phyloP scores from a whole-genome alignment of 2,888 invertebrate species.

The Priocnemis perturbator region DNA sequence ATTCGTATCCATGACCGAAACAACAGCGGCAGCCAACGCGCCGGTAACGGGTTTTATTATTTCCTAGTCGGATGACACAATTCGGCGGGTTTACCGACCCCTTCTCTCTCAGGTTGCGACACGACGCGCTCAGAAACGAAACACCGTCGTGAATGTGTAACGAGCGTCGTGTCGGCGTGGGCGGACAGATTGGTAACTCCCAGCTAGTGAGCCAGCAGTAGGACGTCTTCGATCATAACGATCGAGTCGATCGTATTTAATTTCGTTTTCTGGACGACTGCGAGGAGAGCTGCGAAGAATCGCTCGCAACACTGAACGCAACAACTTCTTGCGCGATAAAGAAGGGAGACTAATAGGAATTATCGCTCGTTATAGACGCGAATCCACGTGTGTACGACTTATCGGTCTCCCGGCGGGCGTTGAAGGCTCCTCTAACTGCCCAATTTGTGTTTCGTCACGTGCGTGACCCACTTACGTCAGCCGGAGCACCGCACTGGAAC shows the following conservation, averaged over 20 bases:
- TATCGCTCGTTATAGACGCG: not conserved
- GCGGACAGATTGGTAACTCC: slow-evolving; percentile 14
- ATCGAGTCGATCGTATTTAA: no score
- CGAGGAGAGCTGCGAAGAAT: no score
- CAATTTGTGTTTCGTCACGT: slow-evolving; percentile 45
- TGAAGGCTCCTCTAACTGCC: slow-evolving; percentile 22
- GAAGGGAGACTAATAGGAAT: no score
- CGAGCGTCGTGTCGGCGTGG: slow-evolving; percentile 13
- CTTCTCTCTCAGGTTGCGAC: slow-evolving; percentile 15
- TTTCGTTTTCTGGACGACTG: no score
- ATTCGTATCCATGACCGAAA: no score
- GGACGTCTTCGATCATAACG: no score
- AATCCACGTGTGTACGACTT: not conserved
- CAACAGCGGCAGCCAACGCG: no score
- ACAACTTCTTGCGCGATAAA: no score
- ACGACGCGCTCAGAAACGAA: slow-evolving; percentile 1
- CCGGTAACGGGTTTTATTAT: not conserved
- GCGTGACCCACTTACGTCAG: slow-evolving; percentile 39
- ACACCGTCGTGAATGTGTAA: slow-evolving; percentile 2
- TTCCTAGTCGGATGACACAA: slow-evolving; percentile 8
- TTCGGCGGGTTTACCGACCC: slow-evolving; percentile 11
- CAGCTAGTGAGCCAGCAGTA: no score
- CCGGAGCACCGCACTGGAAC: slow-evolving; percentile 21
- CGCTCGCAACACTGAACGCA: no score
- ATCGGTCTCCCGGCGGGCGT: no score